Base-by-base conservation (phyloP, 2,888 invertebrate species). In the Erpobdella octoculata region DNA sequence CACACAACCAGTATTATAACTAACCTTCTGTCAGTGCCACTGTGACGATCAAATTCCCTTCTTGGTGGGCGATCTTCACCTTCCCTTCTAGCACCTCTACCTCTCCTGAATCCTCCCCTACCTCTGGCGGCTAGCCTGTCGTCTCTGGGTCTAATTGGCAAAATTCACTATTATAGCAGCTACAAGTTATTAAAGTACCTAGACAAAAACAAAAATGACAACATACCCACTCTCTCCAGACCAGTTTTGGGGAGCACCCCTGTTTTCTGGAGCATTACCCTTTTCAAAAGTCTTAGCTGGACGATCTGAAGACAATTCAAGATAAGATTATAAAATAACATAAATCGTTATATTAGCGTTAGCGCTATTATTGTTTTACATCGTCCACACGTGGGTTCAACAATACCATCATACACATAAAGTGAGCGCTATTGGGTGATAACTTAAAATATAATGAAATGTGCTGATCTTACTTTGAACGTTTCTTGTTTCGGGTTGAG, bases 11-110 rank as follows among this genome's bases (percentile, higher is more conserved):
- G 38, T 62, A n/a, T 59, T 15, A 9, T 21, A 36, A 85, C 86
- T 83, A 85, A 89, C 89, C 93, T 93, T 86, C 91, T 92, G 84
- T 93, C 93, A 74, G 92, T 93, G 77, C 94, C 94, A 79, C 93
- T 93, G 83, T 94, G 91, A 78, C 94, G 88, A 85, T 95, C 94
- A 83, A 91, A 94, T 86, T 94, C 94, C 66, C 94, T 88, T 85
- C 92, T 93, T 77, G 91, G 91, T 79, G 90, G 87, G 78, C 87
- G 87, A 79, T 90, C 90, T 28, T 48, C 78, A 67, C 38, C 78
- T 75, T 36, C 78, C 74, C 18, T 78, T 74, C 67, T 75, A 15
- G 46, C 76, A 74, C 72, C 59, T 28, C 67, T 41, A 12, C 73
- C 64, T 53, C 74, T 70, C 35, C 66, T 37, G 4, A 33, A 36